Percentiles rank a stretch among this genome's conserved stretches.
Conservation (phyloP, 2,888 invertebrate species). For the Eueremaeus valkanovi region DNA sequence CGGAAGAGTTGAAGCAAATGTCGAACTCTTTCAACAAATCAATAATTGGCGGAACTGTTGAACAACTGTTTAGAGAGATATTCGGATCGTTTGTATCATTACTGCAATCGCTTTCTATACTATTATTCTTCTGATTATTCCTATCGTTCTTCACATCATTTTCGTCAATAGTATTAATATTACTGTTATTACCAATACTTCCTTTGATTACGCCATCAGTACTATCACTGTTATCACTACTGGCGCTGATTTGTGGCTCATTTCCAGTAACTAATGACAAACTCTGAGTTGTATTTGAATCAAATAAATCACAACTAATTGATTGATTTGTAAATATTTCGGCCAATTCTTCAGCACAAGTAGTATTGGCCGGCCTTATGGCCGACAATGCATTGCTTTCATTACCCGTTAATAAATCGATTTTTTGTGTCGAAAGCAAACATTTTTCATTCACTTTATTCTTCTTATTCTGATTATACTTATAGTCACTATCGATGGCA, state of each 20-base stretch:
- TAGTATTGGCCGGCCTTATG: background rate
- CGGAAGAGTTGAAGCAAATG: conserved; percentile 28
- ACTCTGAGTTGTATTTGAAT: background rate
- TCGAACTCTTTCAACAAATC: conserved; percentile 41
- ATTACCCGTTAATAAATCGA: conserved; percentile 36
- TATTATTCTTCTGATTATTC: background rate
- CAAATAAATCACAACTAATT: conserved; percentile 25
- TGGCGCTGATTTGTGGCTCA: background rate
- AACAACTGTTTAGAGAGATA: background rate
- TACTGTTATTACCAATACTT: background rate
- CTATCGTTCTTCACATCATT: background rate
- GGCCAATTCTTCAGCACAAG: conserved; percentile 9
- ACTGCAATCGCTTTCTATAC: background rate
- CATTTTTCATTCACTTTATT: conserved; percentile 8
- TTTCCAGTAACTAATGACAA: background rate
- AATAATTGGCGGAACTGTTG: conserved; percentile 34
- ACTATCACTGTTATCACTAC: conserved; percentile 12
- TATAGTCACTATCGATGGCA: background rate
- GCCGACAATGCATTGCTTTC: conserved; percentile 6
- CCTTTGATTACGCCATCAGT: background rate
- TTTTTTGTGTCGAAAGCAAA: background rate
- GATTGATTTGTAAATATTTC: conserved; percentile 26
- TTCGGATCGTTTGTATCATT: background rate
- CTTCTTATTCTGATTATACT: background rate
- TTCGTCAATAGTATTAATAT: background rate